These are phyloP conservation scores for Augiades crinisus DNA, from an alignment of 2,888 invertebrate species.

Conservation along the genomic window DNA sequence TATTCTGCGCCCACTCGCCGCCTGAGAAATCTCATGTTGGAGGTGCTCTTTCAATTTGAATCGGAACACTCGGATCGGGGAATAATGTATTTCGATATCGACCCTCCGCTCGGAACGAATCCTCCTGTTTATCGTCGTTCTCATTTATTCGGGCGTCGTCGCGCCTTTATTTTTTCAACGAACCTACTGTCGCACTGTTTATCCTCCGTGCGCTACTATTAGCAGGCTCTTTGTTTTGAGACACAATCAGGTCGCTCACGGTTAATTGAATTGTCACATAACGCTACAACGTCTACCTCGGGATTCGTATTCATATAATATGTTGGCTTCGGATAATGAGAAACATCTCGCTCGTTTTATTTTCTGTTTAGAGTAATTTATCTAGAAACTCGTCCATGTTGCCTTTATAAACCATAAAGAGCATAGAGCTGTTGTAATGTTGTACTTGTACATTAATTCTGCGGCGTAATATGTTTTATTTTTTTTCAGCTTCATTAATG, in stretches of 20 bases:
- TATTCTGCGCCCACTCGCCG: constrained; percentile 80
- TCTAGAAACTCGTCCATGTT: no score
- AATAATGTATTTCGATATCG: constrained; percentile 81
- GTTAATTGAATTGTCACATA: constrained; percentile 69
- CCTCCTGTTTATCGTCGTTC: constrained; percentile 79
- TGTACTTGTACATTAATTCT: no score
- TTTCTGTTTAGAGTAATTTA: background rate
- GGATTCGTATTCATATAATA: constrained; percentile 4
- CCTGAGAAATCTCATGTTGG: constrained; percentile 80
- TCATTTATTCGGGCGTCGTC: constrained; percentile 80
- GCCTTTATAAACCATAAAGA: no score
- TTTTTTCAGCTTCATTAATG: no score
- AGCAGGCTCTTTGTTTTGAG: constrained; percentile 72
- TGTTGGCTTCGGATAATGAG: background rate
- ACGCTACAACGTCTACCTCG: constrained; percentile 43
- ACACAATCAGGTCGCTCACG: constrained; percentile 64
- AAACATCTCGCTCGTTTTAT: background rate
- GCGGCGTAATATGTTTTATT: no score
- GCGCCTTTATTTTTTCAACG: constrained; percentile 78
- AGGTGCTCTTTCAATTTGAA: constrained; percentile 82
- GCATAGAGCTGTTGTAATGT: no score
- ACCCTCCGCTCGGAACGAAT: constrained; percentile 75
- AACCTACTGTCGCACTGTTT: constrained; percentile 72
- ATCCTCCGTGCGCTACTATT: constrained; percentile 70
- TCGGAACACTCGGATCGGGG: constrained; percentile 81